These are phyloP conservation scores for Laticauda colubrina DNA, from an alignment of 2,113 vertebrate species.

Conservation along the genomic window DNA sequence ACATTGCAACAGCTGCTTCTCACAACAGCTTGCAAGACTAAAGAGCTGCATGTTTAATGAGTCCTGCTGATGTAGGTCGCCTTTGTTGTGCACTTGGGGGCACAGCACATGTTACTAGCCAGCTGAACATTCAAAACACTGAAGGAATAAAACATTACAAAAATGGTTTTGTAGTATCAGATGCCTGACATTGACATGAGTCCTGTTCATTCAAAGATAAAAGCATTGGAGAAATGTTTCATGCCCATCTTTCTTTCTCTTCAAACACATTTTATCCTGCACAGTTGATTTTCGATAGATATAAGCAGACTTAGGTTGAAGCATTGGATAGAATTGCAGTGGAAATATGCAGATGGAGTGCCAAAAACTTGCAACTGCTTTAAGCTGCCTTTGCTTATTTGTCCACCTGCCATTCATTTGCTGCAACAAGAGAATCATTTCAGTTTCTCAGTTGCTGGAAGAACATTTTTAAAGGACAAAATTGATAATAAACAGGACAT, in stretches of 20 bases:
- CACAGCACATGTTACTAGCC: slow-evolving; percentile 21
- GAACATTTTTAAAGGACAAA: slow-evolving; percentile 38
- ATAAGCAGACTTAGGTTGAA: slow-evolving; percentile 34
- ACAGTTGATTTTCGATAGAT: slow-evolving; percentile 39
- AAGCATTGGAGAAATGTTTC: slow-evolving; percentile 4
- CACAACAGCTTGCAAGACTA: slow-evolving; percentile 70
- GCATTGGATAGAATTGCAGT: slow-evolving; percentile 38
- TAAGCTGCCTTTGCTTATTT: slow-evolving; percentile 37
- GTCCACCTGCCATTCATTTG: slow-evolving; percentile 57
- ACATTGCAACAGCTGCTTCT: slow-evolving; percentile 76
- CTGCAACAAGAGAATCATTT: slow-evolving; percentile 56
- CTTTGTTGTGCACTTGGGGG: slow-evolving; percentile 51
- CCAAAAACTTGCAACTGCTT: slow-evolving; percentile 51
- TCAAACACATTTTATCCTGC: slow-evolving; percentile 24
- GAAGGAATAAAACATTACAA: not conserved
- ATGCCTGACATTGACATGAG: not conserved
- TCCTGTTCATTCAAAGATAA: not conserved
- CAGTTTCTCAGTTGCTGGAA: slow-evolving; percentile 39
- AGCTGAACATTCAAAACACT: slow-evolving; percentile 6
- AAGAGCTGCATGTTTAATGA: slow-evolving; percentile 66
- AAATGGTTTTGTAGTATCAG: not conserved
- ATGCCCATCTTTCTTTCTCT: not conserved
- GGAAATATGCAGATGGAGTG: slow-evolving; percentile 32
- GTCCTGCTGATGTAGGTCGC: slow-evolving; percentile 51
- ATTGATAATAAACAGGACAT: not conserved